Percentiles rank a stretch among this genome's conserved stretches.
phyloP scores from a whole-genome alignment of 2,797 vertebrate genomes.

The Acridotheres tristis region DNA sequence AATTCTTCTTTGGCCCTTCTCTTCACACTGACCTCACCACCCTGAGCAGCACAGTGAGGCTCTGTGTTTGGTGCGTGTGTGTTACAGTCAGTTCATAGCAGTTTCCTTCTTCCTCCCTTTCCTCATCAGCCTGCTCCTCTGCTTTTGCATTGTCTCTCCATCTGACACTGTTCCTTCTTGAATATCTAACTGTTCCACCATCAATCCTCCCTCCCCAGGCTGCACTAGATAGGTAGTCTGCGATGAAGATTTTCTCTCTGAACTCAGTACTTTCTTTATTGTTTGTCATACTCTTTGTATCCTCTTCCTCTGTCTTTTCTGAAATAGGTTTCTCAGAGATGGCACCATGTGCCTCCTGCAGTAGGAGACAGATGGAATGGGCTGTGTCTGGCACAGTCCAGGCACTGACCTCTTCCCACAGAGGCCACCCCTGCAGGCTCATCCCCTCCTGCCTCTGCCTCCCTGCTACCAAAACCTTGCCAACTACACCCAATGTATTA shows the following conservation, averaged over 20 bases:
- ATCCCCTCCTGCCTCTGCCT: neutral
- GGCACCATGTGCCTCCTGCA: neutral
- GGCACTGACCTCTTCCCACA: neutral
- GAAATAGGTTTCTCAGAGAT: rapidly evolving
- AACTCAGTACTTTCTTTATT: neutral
- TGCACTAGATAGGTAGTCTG: rapidly evolving
- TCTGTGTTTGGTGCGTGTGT: neutral
- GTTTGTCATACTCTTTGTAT: neutral
- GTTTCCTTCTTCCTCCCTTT: neutral
- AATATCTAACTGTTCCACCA: neutral
- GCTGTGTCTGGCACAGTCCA: neutral
- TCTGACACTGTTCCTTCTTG: neutral
- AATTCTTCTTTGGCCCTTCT: neutral
- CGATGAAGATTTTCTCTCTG: neutral
- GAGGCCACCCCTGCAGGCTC: neutral
- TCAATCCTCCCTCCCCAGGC: rapidly evolving
- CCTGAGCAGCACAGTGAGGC: neutral
- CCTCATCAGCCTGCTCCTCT: neutral
- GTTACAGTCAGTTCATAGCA: too few species aligned
- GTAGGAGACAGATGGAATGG: rapidly evolving
- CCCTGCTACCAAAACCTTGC: neutral
- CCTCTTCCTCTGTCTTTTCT: neutral
- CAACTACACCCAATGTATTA: neutral
- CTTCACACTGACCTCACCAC: neutral
- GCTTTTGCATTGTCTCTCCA: neutral